These are phyloP conservation scores for Euura lappo DNA, from an alignment of 1,140 invertebrate species.

Conservation along the genomic window DNA sequence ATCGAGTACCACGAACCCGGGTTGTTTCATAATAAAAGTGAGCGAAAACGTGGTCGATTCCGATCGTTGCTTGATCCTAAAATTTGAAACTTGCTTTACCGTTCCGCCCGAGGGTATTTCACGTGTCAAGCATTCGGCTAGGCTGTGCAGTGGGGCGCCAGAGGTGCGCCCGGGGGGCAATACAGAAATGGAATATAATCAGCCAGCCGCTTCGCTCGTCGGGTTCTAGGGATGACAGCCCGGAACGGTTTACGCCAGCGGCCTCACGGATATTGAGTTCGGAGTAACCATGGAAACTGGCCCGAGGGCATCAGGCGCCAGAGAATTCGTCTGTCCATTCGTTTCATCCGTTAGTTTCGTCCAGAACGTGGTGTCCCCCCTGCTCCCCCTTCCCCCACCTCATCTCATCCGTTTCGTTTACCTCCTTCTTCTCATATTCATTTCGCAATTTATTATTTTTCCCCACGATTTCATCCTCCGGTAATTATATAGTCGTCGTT, in stretches of 20 bases:
- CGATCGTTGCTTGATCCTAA: slow-evolving; percentile 32
- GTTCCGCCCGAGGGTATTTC: slow-evolving; percentile 49
- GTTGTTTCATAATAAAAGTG: too few relatives aligned
- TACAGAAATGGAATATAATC: slow-evolving; percentile 62
- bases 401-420: background rate
- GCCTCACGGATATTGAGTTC: slow-evolving; percentile 66
- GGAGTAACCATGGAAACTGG: slow-evolving; percentile 64
- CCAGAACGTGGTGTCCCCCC: background rate
- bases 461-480: too few relatives aligned
- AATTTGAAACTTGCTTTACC: slow-evolving; percentile 55
- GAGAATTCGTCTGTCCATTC: slow-evolving; percentile 52
- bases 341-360: slow-evolving; percentile 55
- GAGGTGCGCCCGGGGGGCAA: slow-evolving; percentile 34
- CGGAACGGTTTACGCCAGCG: slow-evolving; percentile 33
- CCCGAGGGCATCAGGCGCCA: slow-evolving; percentile 49
- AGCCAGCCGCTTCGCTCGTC: slow-evolving; percentile 47
- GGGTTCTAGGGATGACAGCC: slow-evolving; percentile 59
- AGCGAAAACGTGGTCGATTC: too few relatives aligned
- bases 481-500: too few relatives aligned
- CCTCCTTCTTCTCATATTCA: background rate
- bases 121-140: slow-evolving; percentile 48
- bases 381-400: background rate
- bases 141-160: slow-evolving; percentile 25
- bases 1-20: too few relatives aligned
- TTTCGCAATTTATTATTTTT: too few relatives aligned